Evolutionary conservation across 2,113 vertebrate genomes (phyloP).

Genomic region (Petroica traversi): DNA sequence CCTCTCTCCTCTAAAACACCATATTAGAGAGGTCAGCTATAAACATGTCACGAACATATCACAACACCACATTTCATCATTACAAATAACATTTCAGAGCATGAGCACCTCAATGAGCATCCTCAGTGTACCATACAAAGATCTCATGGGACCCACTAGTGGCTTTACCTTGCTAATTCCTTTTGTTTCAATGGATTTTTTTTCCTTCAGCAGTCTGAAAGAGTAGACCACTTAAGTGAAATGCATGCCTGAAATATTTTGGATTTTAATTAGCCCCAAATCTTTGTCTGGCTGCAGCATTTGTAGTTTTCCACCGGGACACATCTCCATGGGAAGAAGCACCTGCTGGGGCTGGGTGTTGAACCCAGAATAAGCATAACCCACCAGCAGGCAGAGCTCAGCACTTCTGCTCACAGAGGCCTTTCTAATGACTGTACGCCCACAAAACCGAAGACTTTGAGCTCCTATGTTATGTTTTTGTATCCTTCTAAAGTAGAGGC

Average conservation of each 20-base stretch:
- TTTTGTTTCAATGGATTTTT: not conserved
- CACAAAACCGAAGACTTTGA: not conserved
- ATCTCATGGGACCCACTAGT: not conserved
- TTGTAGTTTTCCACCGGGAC: not conserved
- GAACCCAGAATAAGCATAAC: fast-evolving
- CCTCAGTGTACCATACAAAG: not conserved
- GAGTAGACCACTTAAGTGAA: not conserved
- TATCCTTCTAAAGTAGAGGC: not conserved
- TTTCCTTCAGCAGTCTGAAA: not conserved
- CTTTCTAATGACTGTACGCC: not conserved
- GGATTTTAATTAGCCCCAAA: not conserved
- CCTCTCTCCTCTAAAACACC: not conserved
- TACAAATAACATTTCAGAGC: not conserved
- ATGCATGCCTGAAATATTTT: not conserved
- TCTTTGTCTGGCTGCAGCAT: not conserved
- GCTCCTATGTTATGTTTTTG: not conserved
- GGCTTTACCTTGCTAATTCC: not conserved
- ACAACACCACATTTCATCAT: not conserved
- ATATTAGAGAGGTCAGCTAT: not conserved
- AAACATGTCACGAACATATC: not conserved
- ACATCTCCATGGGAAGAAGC: not conserved
- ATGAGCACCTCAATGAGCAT: not conserved
- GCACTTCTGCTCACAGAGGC: fast-evolving
- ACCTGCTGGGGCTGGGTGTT: not conserved
- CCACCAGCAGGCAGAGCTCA: fast-evolving